Evolutionary conservation across 1,140 invertebrate genomes (phyloP).

Genomic region (Diorhabda sublineata): DNA sequence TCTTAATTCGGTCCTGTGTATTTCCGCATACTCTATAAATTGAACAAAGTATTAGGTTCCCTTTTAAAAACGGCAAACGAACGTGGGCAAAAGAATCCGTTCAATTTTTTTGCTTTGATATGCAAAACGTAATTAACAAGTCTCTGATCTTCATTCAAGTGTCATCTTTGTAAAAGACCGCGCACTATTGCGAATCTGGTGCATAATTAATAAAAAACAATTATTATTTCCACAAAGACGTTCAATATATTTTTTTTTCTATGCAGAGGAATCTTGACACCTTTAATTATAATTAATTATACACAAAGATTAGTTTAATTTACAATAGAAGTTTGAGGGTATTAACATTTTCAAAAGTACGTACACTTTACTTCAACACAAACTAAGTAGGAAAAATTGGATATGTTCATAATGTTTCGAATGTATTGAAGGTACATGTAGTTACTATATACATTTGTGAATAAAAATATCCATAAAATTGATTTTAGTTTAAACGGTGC

Average conservation of each 20-base stretch:
- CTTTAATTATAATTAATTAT: not conserved
- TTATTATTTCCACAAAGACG: not conserved
- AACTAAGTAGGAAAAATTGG: no score
- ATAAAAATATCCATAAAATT: no score
- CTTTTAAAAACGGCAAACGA: not conserved
- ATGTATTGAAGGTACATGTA: no score
- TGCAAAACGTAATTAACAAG: conserved; percentile 2
- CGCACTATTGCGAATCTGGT: not conserved
- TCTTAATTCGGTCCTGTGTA: not conserved
- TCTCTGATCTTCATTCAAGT: conserved; percentile 2
- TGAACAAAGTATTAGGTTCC: conserved; percentile 2
- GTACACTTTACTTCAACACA: no score
- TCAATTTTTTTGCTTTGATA: conserved; percentile 3
- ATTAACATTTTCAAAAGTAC: no score
- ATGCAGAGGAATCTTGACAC: not conserved
- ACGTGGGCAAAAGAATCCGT: conserved; percentile 1
- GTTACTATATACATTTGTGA: no score
- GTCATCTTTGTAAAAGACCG: not conserved
- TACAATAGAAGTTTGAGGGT: no score
- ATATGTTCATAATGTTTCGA: no score
- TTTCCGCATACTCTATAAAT: conserved; percentile 1
- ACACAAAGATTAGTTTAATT: no score
- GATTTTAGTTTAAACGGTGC: no score
- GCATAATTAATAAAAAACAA: conserved; percentile 3
- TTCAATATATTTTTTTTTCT: not conserved